Percentiles rank a stretch among this genome's conserved stretches.
These are phyloP conservation scores for Eucera pruinosa DNA, from an alignment of 2,888 invertebrate species.

Conservation along the genomic window DNA sequence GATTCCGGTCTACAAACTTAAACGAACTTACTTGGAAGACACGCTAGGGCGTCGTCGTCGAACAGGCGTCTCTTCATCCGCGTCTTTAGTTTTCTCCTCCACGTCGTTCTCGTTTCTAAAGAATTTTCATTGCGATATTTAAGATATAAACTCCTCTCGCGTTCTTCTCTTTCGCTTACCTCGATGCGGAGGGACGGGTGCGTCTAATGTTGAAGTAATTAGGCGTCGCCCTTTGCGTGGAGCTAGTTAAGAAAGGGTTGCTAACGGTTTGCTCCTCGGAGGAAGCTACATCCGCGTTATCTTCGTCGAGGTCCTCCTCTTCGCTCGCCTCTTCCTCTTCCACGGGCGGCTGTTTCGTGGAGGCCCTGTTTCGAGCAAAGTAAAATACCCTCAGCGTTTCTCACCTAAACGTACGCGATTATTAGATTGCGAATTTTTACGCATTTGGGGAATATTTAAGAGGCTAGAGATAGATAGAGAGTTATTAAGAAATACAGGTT, in stretches of 20 bases:
- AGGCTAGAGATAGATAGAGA: no score
- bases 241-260: conserved; percentile 73
- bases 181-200: conserved; percentile 74
- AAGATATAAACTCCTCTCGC: background rate
- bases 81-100: conserved; percentile 66
- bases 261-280: conserved; percentile 77
- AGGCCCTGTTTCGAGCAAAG: conserved; percentile 66
- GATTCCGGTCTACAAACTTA: background rate
- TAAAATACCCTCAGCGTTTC: no score
- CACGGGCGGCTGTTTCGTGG: conserved; percentile 67
- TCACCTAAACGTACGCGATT: background rate
- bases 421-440: background rate
- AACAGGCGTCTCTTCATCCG: conserved; percentile 49
- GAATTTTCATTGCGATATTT: background rate
- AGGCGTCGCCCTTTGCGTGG: conserved; percentile 75
- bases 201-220: conserved; percentile 82
- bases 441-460: no score
- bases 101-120: conserved; percentile 74
- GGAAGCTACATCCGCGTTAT: conserved; percentile 84
- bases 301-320: conserved; percentile 78
- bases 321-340: conserved; percentile 74
- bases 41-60: conserved; percentile 62
- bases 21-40: conserved; percentile 57
- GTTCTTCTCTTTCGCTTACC: conserved; percentile 58
- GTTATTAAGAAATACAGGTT: no score